Base-by-base conservation (phyloP, 2,797 vertebrate species). In the Catharus ustulatus region DNA sequence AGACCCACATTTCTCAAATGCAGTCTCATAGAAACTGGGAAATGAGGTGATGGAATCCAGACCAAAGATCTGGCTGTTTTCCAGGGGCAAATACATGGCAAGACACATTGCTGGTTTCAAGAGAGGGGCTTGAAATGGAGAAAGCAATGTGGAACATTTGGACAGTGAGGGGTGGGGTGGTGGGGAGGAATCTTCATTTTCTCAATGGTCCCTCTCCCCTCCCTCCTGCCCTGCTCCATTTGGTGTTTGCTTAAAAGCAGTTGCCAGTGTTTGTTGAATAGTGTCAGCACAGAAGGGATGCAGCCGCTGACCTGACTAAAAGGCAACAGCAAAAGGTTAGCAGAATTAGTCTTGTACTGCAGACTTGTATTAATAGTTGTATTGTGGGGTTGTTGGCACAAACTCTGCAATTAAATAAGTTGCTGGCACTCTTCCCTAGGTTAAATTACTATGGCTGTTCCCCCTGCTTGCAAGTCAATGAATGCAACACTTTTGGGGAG, bases 301-400 rank as follows among this genome's bases (percentile, higher is more conserved):
- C 93, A 85, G 89, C 90, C 73, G 11, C 82, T 96, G 96, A 97
- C 96, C 96, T 96, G 85, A 96, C 96, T 92, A 67, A 91, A 94
- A 94, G 94, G 84, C 95, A 96, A 88, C 88, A 93, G 96, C 81
- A 91, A 96, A 97, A 98, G 96, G 94, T 98, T 97, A 97, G 96
- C 87, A 97, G 96, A 98, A 97, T 98, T 96, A 96, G 96, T 95
- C 87, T 96, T 96, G 90, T 97, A 95, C 95, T 95, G 94, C 92
- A 89, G 94, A 83, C 95, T 84, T 92, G 81, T 94, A 95, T 98
- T 98, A 97, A 98, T 94, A 95, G 97, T 94, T 97, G 95, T 94
- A 95, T 97, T 97, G 97, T 97, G 84, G 85, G 54, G 49, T 5
- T 94, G 86, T 97, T 98, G 98, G 97, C 97, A 97, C 87, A 17